Conservation (phyloP, 1,140 invertebrate genomes). For the Cylas formicarius region DNA sequence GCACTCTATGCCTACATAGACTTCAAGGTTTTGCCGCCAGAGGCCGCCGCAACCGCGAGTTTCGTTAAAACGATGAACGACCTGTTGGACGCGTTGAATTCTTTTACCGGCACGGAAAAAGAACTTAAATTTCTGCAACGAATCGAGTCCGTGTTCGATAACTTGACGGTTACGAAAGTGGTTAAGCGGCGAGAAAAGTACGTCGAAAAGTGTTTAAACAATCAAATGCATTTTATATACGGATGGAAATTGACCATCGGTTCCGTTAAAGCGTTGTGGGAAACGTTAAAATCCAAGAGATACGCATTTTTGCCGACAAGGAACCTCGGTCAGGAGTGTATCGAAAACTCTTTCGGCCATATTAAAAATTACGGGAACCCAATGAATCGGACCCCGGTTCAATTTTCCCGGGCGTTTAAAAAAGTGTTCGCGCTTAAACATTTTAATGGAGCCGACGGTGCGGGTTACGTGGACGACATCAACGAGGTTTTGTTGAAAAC, state of each 20-base stretch:
- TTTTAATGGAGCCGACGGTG: conserved; percentile 7
- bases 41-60: conserved; percentile 4
- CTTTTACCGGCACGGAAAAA: conserved; percentile 3
- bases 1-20: conserved; percentile 9
- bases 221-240: neutral
- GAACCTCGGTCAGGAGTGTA: conserved; percentile 8
- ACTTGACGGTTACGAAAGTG: conserved; percentile 6
- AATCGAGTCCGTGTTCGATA: conserved; percentile 8
- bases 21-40: conserved; percentile 7
- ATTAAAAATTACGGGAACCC: conserved; percentile 5
- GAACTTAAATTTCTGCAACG: conserved; percentile 4
- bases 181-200: conserved; percentile 6
- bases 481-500: conserved; percentile 8
- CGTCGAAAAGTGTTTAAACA: no score
- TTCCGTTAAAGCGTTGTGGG: conserved; percentile 5
- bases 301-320: conserved; percentile 6
- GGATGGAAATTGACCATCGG: conserved; percentile 4
- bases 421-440: conserved; percentile 8
- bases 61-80: conserved; percentile 10
- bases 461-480: neutral
- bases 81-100: conserved; percentile 4
- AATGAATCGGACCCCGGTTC: neutral
- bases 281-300: conserved; percentile 8
- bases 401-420: conserved; percentile 6
- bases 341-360: conserved; percentile 8